These are phyloP conservation scores for Diabrotica virgifera DNA, from an alignment of 1,140 invertebrate genomes.

Conservation along the genomic window DNA sequence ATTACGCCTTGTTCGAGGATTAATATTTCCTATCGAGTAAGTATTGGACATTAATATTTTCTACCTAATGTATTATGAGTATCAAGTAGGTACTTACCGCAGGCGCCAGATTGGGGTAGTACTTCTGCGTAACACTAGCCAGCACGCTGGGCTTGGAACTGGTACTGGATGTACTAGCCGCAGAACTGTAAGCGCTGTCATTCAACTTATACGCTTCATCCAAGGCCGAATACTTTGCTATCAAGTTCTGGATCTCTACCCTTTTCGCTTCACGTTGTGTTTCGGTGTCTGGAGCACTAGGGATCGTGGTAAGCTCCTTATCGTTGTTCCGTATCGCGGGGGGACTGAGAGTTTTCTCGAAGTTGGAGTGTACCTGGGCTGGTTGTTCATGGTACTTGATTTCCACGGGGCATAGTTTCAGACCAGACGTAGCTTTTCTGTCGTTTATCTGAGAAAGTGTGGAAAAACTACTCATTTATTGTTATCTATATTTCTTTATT, in stretches of 20 bases:
- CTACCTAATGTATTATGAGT: no score
- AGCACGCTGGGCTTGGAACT: conserved; percentile 23
- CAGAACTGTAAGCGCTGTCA: conserved; percentile 9
- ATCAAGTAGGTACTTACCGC: conserved; percentile 49
- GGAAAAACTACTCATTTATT: no score
- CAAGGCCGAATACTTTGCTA: conserved; percentile 71
- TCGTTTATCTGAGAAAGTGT: conserved; percentile 38
- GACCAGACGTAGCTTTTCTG: conserved; percentile 40
- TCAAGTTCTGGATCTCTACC: conserved; percentile 76
- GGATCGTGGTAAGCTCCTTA: conserved; percentile 54
- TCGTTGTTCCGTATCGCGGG: conserved; percentile 35
- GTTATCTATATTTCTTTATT: no score
- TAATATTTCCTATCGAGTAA: no score
- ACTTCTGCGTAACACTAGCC: conserved; percentile 41
- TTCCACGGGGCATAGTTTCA: conserved; percentile 52
- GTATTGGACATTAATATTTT: no score
- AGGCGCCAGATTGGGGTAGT: conserved; percentile 36
- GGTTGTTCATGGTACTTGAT: conserved; percentile 39
- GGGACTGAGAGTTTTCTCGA: conserved; percentile 7
- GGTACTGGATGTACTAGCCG: conserved; percentile 46
- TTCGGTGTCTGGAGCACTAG: conserved; percentile 54
- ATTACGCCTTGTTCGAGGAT: no score
- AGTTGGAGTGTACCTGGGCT: conserved; percentile 3
- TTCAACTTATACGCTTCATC: conserved; percentile 62
- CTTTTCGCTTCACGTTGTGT: conserved; percentile 70